Base-by-base conservation (phyloP, 2,797 vertebrate species). In the Luscinia luscinia region DNA sequence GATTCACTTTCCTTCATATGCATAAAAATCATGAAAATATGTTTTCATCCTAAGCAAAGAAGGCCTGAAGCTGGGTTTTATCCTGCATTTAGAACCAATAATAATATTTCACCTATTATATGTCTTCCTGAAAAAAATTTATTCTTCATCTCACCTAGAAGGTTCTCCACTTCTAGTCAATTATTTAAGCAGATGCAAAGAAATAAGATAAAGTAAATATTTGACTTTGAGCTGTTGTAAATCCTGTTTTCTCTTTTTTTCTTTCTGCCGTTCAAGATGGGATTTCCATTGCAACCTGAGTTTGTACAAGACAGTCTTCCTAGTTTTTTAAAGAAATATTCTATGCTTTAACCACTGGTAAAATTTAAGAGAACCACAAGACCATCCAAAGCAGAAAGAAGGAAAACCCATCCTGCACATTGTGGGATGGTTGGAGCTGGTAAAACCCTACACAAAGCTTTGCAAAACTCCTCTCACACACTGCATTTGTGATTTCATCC, bases 41-140 rank as follows among this genome's bases (percentile, higher is more conserved):
- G 59, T 94, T 96, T 95, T 95, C 73, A 89, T 76, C 74, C 52
- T 7, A 70, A 74, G 40, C 27, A 67, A 68, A 92, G 81, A 84
- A 77, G n/a, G 68, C 77, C 81, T 67, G 79, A 85, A 96, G 92
- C 70, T 74, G 55, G 34, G 43, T 54, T 94, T 96, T 91, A 91
- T 76, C 79, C 63, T 78, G 34, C 62, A 40, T 64, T 77, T 64
- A 64, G 54, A 90, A 66, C 46, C n/a, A 57, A 26, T 69, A 91
- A 92, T 90, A 78, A 66, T 89, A 51, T 92, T 84, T 90, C 34
- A 93, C 51, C 40, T 83, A 62, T 92, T 95, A 66, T 86, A 36
- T 2, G 34, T 77, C 54, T 80, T n/a, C n/a, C 58, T 16, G 28
- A 15, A 52, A 73, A 63, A 93, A 89, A n/a, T 2, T 8, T 45